Base-by-base conservation (phyloP, 2,888 invertebrate species). In the Synanthedon vespiformis region DNA sequence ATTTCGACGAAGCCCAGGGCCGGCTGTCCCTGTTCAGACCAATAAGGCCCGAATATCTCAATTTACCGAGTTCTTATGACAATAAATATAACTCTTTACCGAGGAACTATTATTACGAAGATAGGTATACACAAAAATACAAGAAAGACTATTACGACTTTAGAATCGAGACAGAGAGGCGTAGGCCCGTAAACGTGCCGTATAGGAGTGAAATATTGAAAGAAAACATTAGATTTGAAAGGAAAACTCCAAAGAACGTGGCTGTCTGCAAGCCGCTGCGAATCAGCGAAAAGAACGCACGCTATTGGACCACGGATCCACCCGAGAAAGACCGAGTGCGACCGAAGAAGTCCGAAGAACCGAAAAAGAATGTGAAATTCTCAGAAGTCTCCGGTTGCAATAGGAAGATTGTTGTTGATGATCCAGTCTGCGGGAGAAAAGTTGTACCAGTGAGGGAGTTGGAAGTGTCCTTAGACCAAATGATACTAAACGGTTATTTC, bases 401-500 rank as follows among this genome's bases (percentile, higher is more conserved):
- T 51, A 67, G 86, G 12, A 88, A 87, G 59, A 88, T 86, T 76
- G 70, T 88, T 0, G 78, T 88, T 0, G 80, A 88, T 52, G 87
- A 86, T 59, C 85, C 84, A 0, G 70, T 84, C 41, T 78, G 75
- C 52, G 85, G 86, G 0, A 63, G 79, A 11, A 86, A 85, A 64
- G 74, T 85, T 2, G 85, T 88, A 0, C 86, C 87, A 1, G 88
- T 88, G 0, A 66, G 88, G 48, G 88, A 88, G 55, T 54, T 88
- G 48, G 88, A 88, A 57, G 88, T 88, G 0, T 88, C 88, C 0
- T 65, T 88, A 41, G 87, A 86, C 58, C 88, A 88, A 56, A 88
- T 88, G 80, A 87, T 86, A 58, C 85, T 88, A 54, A 88, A 87
- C 52, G 87, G 86, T 12, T 87, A 87, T 63, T 85, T 88, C 53